Percentiles rank a stretch among this genome's conserved stretches.
Evolutionary conservation across 2,797 vertebrate species (phyloP).

Genomic region (Periparus ater): DNA sequence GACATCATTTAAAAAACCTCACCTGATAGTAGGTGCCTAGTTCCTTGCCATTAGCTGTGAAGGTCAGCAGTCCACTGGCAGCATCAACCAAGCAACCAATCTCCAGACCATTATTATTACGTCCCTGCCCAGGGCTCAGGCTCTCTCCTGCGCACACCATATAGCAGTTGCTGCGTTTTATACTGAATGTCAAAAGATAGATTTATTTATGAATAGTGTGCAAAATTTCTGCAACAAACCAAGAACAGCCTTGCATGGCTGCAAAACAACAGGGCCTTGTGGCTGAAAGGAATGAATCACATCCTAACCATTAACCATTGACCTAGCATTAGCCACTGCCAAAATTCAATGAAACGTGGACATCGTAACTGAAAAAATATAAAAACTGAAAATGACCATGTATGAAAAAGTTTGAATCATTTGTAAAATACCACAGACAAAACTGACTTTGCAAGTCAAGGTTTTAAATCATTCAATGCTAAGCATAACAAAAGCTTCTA

Average conservation of each 20-base stretch:
- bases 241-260: not conserved
- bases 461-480: not conserved
- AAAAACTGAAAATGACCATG: not conserved
- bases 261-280: not conserved
- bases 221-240: not conserved
- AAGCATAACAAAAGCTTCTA: not conserved
- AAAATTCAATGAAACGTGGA: not conserved
- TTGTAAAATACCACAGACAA: not conserved
- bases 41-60: slow-evolving; percentile 93
- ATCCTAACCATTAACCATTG: not conserved
- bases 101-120: slow-evolving; percentile 92
- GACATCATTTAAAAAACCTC: not conserved
- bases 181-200: slow-evolving; percentile 79
- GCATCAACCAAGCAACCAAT: slow-evolving; percentile 92
- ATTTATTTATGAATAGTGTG: slow-evolving; percentile 12
- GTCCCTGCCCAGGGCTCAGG: slow-evolving; percentile 89
- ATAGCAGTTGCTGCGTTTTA: slow-evolving; percentile 97
- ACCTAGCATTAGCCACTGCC: not conserved
- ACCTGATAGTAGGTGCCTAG: slow-evolving; percentile 93
- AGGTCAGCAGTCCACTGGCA: slow-evolving; percentile 88
- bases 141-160: slow-evolving; percentile 96
- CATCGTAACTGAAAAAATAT: not conserved
- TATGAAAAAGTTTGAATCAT: not conserved
- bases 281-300: not conserved
- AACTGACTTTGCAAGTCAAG: not conserved